phyloP scores from a whole-genome alignment of 2,888 invertebrate species.

The Ditylenchus weischeri region DNA sequence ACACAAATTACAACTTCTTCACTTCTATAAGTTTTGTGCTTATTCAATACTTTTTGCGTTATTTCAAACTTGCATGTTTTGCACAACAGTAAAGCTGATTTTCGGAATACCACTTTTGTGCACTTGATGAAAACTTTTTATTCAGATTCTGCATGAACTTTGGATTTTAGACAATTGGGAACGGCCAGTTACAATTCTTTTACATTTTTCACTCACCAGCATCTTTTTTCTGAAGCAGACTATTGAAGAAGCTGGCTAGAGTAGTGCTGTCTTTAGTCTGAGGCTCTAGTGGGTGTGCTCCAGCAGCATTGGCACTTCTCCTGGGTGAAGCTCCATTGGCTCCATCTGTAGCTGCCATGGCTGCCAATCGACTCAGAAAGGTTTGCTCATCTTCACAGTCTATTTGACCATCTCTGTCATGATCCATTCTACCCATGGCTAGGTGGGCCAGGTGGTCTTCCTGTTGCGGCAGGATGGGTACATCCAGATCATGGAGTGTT shows the following conservation, averaged over 20 bases:
- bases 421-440: constrained; percentile 11
- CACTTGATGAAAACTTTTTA: too few relatives aligned
- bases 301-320: constrained; percentile 28
- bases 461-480: constrained; percentile 29
- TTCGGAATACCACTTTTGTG: too few relatives aligned
- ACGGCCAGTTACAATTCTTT: too few relatives aligned
- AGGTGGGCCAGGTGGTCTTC: constrained; percentile 13
- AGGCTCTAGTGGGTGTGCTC: constrained; percentile 27
- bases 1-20: too few relatives aligned
- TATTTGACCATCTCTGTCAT: constrained; percentile 17
- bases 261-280: constrained; percentile 42
- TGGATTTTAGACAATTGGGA: too few relatives aligned
- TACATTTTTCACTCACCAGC: constrained; percentile 2
- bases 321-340: constrained; percentile 21
- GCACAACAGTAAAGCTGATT: too few relatives aligned
- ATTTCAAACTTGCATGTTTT: too few relatives aligned
- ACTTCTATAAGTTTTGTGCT: too few relatives aligned
- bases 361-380: constrained; percentile 36
- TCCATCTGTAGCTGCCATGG: constrained; percentile 24
- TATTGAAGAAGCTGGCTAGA: constrained; percentile 55
- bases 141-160: too few relatives aligned
- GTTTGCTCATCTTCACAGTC: constrained; percentile 51
- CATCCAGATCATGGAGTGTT: constrained; percentile 21
- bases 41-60: too few relatives aligned
- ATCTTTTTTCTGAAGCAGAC: constrained; percentile 45